A percentile compares a stretch with the other conserved stretches of the same genome.
phyloP scores from a whole-genome alignment of 1,140 invertebrate genomes.

The Drosophila watanabei region DNA sequence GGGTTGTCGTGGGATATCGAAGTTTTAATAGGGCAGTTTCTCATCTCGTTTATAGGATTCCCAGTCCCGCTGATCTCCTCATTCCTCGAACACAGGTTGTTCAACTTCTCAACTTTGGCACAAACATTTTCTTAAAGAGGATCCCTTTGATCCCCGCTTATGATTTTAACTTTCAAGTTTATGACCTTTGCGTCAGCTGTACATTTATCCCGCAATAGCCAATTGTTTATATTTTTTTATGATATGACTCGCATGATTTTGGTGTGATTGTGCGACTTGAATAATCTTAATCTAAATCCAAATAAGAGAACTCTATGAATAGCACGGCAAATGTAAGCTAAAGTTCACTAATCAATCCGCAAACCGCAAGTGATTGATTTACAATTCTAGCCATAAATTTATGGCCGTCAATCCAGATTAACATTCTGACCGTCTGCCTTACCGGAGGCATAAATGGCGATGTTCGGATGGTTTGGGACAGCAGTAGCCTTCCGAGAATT shows the following conservation, averaged over 20 bases:
- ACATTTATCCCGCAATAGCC: neutral
- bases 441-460: constrained; percentile 26
- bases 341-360: constrained; percentile 35
- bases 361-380: constrained; percentile 34
- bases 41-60: too few species aligned
- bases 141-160: too few species aligned
- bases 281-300: constrained; percentile 33
- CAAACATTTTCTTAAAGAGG: too few species aligned
- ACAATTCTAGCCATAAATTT: constrained; percentile 23
- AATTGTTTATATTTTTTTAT: constrained; percentile 17
- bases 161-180: neutral
- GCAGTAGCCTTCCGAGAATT: constrained; percentile 16
- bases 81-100: too few species aligned
- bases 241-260: neutral
- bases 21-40: too few species aligned
- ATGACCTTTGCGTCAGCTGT: neutral
- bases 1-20: too few species aligned
- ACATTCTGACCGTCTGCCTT: constrained; percentile 4
- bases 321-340: constrained; percentile 40
- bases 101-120: too few species aligned
- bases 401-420: constrained; percentile 40
- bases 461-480: neutral
- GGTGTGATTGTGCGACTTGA: constrained; percentile 12
- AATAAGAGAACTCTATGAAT: constrained; percentile 29
- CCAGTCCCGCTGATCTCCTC: too few species aligned